Evolutionary conservation across 2,888 invertebrate genomes (phyloP), one percentile per base, ranked within the genome.

Genomic region (Coleophora deauratella): DNA sequence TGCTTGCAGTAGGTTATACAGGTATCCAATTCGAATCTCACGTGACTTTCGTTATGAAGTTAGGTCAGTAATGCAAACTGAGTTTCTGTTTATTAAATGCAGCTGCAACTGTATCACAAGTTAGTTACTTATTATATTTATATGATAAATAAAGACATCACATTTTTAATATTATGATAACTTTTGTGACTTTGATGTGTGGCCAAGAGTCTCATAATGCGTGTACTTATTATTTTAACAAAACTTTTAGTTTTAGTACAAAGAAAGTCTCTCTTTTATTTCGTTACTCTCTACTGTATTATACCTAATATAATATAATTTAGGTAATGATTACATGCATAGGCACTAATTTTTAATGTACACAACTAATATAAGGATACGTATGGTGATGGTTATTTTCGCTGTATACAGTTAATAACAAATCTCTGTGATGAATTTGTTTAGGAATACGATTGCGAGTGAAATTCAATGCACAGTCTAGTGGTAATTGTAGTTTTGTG

Each of bases 221-320:
- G 68, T 77, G 81, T 81, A 80, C 78, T 80, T 81, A 80, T 74
- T 72, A 64, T 21, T 67, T 70, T 66, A 70, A 36, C 59, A 72
- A 73, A 63, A 66, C 66, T 67, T 72, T 77, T 80, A 80, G 80
- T 67, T 21, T 66, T 79, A 81, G 81, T 82, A 78, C 79, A 82
- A 82, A 80, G 58, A 66, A 74, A 72, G 81, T 85, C 85, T 85
- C 85, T 85, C 84, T 85, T 70, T 74, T 67, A 73, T 71, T 72
- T 77, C 67, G 73, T 72, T 73, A 81, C 85, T 82, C 82, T 85
- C 84, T 85, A 81, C 69, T 76, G 73, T 79, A 76, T 73, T 71
- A 65, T 69, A 62, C 64, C 59, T 68, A 65, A 65, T 66, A 58
- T 71, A 55, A 59, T 57, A 54, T 21, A 21, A n/a, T 6, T 6